These are phyloP conservation scores for Anguilla marmorata DNA, from an alignment of 2,797 vertebrate species.

Conservation along the genomic window DNA sequence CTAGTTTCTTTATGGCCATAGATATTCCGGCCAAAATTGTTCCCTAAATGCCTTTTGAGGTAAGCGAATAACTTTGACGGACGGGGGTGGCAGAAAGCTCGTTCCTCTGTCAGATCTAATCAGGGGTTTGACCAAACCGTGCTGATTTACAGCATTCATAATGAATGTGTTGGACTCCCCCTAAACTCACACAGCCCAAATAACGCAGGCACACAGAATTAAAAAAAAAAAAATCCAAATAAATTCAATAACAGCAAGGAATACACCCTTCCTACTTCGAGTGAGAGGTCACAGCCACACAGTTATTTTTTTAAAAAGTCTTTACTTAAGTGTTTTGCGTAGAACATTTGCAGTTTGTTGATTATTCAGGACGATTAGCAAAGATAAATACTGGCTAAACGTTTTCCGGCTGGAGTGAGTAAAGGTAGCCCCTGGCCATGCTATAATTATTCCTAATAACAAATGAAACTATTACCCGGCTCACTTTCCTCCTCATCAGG, in stretches of 20 bases:
- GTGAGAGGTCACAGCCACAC: slow-evolving; percentile 21
- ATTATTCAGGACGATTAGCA: slow-evolving; percentile 80
- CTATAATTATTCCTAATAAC: slow-evolving; percentile 83
- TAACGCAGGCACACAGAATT: too few relatives aligned
- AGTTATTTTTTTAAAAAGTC: slow-evolving; percentile 22
- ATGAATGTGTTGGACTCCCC: neutral
- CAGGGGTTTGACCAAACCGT: neutral
- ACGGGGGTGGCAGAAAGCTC: slow-evolving; percentile 23
- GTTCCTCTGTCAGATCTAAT: slow-evolving; percentile 22
- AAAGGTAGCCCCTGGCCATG: slow-evolving; percentile 75
- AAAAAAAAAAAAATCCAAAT: neutral
- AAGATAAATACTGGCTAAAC: slow-evolving; percentile 81
- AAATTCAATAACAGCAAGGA: neutral
- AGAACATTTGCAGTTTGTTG: slow-evolving; percentile 75
- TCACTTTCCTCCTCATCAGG: slow-evolving; percentile 72
- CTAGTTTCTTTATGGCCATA: neutral
- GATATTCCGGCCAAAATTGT: neutral
- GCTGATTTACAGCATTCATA: slow-evolving; percentile 16
- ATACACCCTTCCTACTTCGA: neutral
- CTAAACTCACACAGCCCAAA: neutral
- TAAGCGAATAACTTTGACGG: slow-evolving; percentile 9
- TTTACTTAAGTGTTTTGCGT: slow-evolving; percentile 66
- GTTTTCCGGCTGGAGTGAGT: slow-evolving; percentile 77
- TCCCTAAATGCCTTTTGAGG: neutral
- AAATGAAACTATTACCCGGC: slow-evolving; percentile 80